These are phyloP conservation scores for Rhea americana DNA, from an alignment of 2,113 vertebrate genomes.

Conservation along the genomic window DNA sequence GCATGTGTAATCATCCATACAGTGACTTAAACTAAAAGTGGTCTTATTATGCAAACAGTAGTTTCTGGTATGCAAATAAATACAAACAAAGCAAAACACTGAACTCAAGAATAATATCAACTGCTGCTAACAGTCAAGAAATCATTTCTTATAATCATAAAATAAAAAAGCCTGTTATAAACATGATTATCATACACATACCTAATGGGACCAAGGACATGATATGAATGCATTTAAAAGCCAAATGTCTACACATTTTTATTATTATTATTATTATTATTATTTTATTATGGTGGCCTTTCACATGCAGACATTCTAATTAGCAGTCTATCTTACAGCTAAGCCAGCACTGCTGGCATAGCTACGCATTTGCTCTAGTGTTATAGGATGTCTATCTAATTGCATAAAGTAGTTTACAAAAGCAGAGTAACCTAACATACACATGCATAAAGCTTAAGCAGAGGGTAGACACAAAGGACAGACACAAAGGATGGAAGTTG, in stretches of 20 bases:
- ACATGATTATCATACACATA: background rate
- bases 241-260: background rate
- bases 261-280: too few species aligned
- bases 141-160: slow-evolving; percentile 39
- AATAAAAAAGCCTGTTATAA: background rate
- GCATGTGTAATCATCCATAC: slow-evolving; percentile 69
- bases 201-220: slow-evolving; percentile 14
- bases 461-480: background rate
- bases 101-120: slow-evolving; percentile 70
- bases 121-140: slow-evolving; percentile 62
- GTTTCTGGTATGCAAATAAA: slow-evolving; percentile 76
- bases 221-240: slow-evolving; percentile 32
- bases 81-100: slow-evolving; percentile 67
- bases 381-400: slow-evolving; percentile 67
- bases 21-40: slow-evolving; percentile 69
- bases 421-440: slow-evolving; percentile 39
- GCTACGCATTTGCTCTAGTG: slow-evolving; percentile 26
- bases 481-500: background rate
- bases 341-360: slow-evolving; percentile 34
- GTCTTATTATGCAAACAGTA: slow-evolving; percentile 77
- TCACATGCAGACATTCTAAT: slow-evolving; percentile 44
- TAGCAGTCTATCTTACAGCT: slow-evolving; percentile 48
- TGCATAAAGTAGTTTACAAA: slow-evolving; percentile 60
- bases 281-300: background rate
- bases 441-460: background rate